Percentiles rank a stretch among this genome's conserved stretches.
Evolutionary conservation across 2,888 invertebrate species (phyloP).

Genomic region (Steinernema carpocapsae): DNA sequence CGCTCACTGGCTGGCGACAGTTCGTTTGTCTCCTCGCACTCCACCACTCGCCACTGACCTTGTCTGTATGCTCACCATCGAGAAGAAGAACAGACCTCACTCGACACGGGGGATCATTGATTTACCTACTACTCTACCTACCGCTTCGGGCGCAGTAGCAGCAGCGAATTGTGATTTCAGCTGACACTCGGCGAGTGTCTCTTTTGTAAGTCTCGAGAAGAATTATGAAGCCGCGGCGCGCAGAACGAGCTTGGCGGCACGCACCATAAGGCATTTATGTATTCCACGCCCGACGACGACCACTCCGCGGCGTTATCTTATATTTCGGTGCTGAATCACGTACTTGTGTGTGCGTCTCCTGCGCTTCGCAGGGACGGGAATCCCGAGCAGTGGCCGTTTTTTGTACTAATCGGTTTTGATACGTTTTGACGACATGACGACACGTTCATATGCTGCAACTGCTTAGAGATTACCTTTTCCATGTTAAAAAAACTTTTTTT

Average conservation of each 20-base stretch:
- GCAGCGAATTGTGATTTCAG: not conserved
- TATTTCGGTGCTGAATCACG: constrained; percentile 13
- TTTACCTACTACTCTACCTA: not conserved
- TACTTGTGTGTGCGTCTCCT: not conserved
- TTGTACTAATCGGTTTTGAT: no score
- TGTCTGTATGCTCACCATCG: no score
- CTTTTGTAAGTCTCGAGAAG: not conserved
- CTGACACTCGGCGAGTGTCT: not conserved
- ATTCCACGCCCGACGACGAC: not conserved
- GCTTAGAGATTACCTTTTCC: no score
- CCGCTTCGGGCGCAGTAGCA: not conserved
- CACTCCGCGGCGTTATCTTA: constrained; percentile 10
- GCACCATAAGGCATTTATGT: constrained; percentile 12
- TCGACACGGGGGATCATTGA: constrained; percentile 3
- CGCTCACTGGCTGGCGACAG: not conserved
- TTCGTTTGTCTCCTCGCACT: constrained; percentile 2
- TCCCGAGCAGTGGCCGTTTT: no score
- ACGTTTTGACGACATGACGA: no score
- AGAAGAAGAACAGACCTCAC: constrained; percentile 9
- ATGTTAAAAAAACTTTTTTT: no score
- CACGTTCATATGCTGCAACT: no score
- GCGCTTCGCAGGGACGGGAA: no score
- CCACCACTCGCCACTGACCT: not conserved
- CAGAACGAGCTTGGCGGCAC: not conserved
- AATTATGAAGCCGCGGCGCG: not conserved